These are phyloP conservation scores for Camarhynchus parvulus DNA, from an alignment of 2,113 vertebrate species.

Conservation along the genomic window DNA sequence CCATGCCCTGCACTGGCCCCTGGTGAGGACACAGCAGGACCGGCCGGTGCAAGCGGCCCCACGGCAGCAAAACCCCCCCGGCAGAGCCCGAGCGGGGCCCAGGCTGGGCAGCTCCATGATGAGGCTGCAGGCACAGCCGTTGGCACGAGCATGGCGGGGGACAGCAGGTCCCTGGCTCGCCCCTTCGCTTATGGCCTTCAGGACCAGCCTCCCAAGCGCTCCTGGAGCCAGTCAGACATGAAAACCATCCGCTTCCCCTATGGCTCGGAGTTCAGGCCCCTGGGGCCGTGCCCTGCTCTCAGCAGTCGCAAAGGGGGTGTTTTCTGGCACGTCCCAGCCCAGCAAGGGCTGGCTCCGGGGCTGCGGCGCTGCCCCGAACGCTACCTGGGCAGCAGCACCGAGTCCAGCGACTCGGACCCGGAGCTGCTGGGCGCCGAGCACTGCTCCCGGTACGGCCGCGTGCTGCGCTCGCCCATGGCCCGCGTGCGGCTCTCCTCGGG, in stretches of 20 bases:
- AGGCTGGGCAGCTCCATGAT: background rate
- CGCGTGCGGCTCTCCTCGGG: conserved; percentile 89
- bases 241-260: conserved; percentile 82
- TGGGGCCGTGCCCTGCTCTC: conserved; percentile 87
- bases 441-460: conserved; percentile 77
- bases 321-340: conserved; percentile 65
- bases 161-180: conserved; percentile 49
- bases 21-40: conserved; percentile 38
- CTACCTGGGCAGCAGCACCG: conserved; percentile 74
- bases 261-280: conserved; percentile 87
- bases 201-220: conserved; percentile 83
- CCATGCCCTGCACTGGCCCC: background rate
- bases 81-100: background rate
- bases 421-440: conserved; percentile 85
- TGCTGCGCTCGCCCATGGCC: conserved; percentile 74
- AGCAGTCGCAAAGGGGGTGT: conserved; percentile 71
- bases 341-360: conserved; percentile 65
- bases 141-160: conserved; percentile 10
- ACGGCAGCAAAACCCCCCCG: conserved; percentile 48
- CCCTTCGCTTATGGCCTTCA: conserved; percentile 80
- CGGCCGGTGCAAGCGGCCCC: background rate
- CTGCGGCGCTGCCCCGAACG: conserved; percentile 68
- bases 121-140: conserved; percentile 1
- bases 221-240: conserved; percentile 89
- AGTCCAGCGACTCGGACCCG: conserved; percentile 90